These are phyloP conservation scores for Gymnorhina tibicen DNA, from an alignment of 2,113 vertebrate species.

Conservation along the genomic window DNA sequence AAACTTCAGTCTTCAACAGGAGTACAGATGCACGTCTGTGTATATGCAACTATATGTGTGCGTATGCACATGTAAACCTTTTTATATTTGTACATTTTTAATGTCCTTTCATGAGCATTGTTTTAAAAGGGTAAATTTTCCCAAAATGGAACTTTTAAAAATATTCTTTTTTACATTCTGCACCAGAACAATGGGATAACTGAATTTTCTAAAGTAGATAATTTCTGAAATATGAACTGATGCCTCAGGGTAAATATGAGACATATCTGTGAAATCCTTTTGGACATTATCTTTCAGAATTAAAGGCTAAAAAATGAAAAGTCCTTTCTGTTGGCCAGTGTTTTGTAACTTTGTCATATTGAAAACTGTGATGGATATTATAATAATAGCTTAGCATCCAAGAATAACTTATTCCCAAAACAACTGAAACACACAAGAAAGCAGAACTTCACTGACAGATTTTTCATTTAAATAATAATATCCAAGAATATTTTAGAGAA, in stretches of 20 bases:
- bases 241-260: background rate
- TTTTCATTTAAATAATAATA: background rate
- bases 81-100: background rate
- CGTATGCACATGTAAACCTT: fast-evolving
- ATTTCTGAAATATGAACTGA: slow-evolving; percentile 17
- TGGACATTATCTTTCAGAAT: background rate
- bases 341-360: background rate
- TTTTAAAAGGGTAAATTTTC: background rate
- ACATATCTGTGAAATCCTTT: slow-evolving; percentile 20
- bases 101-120: background rate
- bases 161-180: background rate
- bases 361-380: background rate
- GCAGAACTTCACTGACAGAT: background rate
- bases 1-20: background rate
- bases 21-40: background rate
- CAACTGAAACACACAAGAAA: background rate
- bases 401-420: background rate
- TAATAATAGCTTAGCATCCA: background rate
- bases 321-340: background rate
- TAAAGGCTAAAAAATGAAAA: background rate
- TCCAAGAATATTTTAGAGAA: background rate
- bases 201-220: background rate
- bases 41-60: background rate
- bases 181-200: background rate
- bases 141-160: background rate